Conservation (phyloP, 2,888 invertebrate genomes). For the Crocallis elinguaria region DNA sequence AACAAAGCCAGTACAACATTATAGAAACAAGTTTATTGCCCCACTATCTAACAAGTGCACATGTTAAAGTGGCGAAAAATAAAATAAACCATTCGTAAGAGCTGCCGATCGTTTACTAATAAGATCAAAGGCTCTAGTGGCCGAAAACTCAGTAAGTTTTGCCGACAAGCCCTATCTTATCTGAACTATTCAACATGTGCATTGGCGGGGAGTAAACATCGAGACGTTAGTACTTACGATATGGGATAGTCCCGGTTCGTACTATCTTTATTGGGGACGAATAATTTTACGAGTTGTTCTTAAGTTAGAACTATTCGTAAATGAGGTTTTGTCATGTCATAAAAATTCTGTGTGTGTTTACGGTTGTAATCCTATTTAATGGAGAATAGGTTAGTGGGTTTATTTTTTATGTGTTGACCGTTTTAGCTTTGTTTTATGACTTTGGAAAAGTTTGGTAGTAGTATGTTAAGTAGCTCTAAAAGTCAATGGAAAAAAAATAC, state of each 20-base stretch:
- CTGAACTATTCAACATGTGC: slow-evolving; percentile 28
- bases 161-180: slow-evolving; percentile 33
- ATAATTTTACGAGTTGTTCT: too few species aligned
- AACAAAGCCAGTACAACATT: neutral
- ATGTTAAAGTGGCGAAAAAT: slow-evolving; percentile 8
- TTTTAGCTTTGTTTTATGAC: too few species aligned
- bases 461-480: too few species aligned
- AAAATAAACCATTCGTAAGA: slow-evolving; percentile 9
- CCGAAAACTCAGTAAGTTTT: slow-evolving; percentile 10
- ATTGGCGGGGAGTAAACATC: slow-evolving; percentile 26
- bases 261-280: too few species aligned
- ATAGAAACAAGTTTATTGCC: neutral
- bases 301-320: too few species aligned
- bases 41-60: slow-evolving; percentile 7
- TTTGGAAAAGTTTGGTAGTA: too few species aligned
- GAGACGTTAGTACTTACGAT: slow-evolving; percentile 10
- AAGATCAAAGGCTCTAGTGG: slow-evolving; percentile 20
- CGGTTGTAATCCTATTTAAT: too few species aligned
- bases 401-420: too few species aligned
- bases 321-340: too few species aligned
- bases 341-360: too few species aligned
- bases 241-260: slow-evolving; percentile 1
- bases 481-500: too few species aligned
- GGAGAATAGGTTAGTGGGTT: too few species aligned
- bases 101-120: slow-evolving; percentile 11